Evolutionary conservation across 2,888 invertebrate species (phyloP), one percentile per base, ranked within the genome.

Genomic region (Darwinula stevensoni): DNA sequence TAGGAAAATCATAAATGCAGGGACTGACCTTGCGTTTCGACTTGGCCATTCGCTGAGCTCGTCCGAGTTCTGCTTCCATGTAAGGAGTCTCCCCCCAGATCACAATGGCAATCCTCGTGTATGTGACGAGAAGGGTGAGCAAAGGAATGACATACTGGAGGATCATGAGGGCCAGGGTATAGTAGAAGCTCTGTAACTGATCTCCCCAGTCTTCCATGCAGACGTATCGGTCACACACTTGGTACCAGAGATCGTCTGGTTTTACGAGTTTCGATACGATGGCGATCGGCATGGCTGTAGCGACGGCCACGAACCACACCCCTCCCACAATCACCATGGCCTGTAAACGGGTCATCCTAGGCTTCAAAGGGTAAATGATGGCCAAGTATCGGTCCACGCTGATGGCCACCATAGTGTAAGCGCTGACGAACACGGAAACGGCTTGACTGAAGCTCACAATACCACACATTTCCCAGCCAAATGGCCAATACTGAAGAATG

Each of bases 341-440:
- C 12, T 61, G 60, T 18, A 59, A 61, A 45, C 71, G 72, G 14
- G 73, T 68, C 45, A 80, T 61, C 27, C 78, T 59, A 2, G 76
- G 78, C 40, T 67, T 61, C 33, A 86, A 49, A 0, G 84, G 84
- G 56, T 74, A 70, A 63, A 82, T 69, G 37, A 86, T 82, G 31
- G 76, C 78, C 49, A 76, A 67, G 46, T 76, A 86, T 13, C 82
- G 63, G 53, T 86, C 84, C 33, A 78, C 63, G 40, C 80, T 78
- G 46, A 86, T 78, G 22, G 80, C 80, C 17, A 86, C 67, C 42
- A 86, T 51, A 0, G 84, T 84, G 48, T 82, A 84, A 3, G 82
- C 76, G 46, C 75, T 75, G 36, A 82, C 72, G 26, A 48, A 45
- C 12, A 47, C 46, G 16, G 45, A 41, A 9, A 47, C 40, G 2